Base-by-base conservation (phyloP, 2,113 vertebrate species). In the Dasypus novemcinctus region DNA sequence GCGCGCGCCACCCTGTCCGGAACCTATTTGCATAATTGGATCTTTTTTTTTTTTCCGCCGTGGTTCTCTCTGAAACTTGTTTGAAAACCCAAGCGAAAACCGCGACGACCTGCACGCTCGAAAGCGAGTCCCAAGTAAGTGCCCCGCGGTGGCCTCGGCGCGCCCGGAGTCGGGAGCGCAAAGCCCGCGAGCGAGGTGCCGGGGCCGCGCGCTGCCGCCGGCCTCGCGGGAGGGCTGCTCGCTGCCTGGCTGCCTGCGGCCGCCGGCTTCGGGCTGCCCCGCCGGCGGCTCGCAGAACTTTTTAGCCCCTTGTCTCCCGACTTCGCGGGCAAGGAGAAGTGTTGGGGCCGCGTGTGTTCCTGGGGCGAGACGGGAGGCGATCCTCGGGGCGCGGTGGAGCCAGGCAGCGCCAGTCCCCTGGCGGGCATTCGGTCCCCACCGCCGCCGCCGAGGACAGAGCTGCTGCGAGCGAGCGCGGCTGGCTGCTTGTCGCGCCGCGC, bases 1-100 rank as follows among this genome's bases (percentile, higher is more conserved):
- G 98, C 98, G 99, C 99, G 99, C 99, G 98, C 99, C 98, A 98
- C 98, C 98, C 99, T 98, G 99, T 98, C 98, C 98, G 98, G 98
- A 98, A 98, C 98, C 98, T 93, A 99, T 99, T 99, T 99, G 99
- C 99, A 99, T 99, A 99, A 99, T 99, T 99, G 99, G 99, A 99
- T 99, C 98, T 99, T 99, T 96, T 79, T 88, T 75, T 84, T 88
- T 66, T 63, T 98, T 75, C 92, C 92, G 54, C n/a, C 87, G 91
- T 41, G 92, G 96, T 96, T 97, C 95, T 97, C 96, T 99, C 99
- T 98, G 99, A 99, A 99, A 99, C 99, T 99, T 99, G 98, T 99
- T 99, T 98, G 98, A 98, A 96, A 97, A 94, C 87, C 98, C 97
- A 87, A 98, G 98, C 97, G 98, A 98, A 98, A 98, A 97, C 98